Percentiles rank a stretch among this genome's conserved stretches.
Conservation (phyloP, 1,140 invertebrate species). For the Pogonomyrmex californicus region DNA sequence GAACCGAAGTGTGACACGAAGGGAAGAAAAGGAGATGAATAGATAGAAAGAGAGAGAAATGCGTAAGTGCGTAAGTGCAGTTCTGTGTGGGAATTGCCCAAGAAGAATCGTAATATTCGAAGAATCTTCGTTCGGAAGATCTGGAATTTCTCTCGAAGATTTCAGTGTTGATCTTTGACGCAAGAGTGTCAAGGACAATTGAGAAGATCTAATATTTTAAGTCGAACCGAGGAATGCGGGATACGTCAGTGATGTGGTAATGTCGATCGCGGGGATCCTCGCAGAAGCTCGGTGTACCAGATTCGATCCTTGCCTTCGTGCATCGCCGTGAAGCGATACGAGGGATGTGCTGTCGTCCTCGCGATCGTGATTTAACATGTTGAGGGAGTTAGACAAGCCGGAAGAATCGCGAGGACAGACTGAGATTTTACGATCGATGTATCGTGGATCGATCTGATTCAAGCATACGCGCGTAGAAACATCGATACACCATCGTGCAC, state of each 20-base stretch:
- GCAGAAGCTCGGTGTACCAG: background rate
- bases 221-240: background rate
- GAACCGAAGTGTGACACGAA: background rate
- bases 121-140: background rate
- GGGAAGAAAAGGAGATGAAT: background rate
- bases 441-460: conserved; percentile 40
- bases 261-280: conserved; percentile 31
- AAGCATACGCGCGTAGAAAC: conserved; percentile 5
- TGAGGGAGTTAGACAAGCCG: background rate
- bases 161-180: background rate
- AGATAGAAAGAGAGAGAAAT: background rate
- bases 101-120: background rate
- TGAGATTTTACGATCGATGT: conserved; percentile 1
- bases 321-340: conserved; percentile 28
- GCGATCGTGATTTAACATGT: background rate
- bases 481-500: conserved; percentile 27
- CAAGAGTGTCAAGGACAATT: background rate
- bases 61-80: conserved; percentile 2
- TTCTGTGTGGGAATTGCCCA: background rate
- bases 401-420: background rate
- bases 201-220: background rate
- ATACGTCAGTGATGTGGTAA: background rate
- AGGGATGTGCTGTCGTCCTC: conserved; percentile 5
- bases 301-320: background rate
- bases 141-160: background rate